phyloP scores from a whole-genome alignment of 2,797 vertebrate genomes.

The Sciurus carolinensis region DNA sequence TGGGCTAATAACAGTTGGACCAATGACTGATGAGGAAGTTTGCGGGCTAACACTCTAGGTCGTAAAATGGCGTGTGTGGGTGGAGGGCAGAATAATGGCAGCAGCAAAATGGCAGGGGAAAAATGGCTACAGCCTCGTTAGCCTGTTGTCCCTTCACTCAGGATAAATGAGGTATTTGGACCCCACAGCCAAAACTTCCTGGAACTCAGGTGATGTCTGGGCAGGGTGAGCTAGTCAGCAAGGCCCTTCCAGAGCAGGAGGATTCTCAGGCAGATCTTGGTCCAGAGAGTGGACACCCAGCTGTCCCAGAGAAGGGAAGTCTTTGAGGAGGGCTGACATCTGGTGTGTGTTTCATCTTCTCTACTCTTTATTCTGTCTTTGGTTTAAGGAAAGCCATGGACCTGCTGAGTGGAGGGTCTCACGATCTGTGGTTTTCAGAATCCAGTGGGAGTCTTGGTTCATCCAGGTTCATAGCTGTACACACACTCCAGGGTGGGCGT shows the following conservation, averaged over 20 bases:
- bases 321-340: neutral
- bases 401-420: no score
- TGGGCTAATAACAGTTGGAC: no score
- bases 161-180: neutral
- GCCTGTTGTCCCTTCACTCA: no score
- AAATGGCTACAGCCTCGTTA: no score
- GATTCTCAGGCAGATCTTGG: neutral
- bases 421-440: neutral
- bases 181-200: neutral
- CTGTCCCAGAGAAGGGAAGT: neutral
- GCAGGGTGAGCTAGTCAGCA: no score
- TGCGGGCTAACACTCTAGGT: no score
- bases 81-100: no score
- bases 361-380: neutral
- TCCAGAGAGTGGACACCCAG: neutral
- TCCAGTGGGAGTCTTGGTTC: neutral
- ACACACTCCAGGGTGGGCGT: neutral
- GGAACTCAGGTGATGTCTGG: neutral
- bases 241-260: neutral
- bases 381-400: neutral
- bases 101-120: no score
- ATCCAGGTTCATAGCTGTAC: fast-evolving
- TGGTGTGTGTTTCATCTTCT: neutral
- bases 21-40: no score
- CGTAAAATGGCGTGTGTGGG: no score